Percentiles rank a stretch among this genome's conserved stretches.
Conservation (phyloP, 2,797 vertebrate species). For the Hozukius guyotensis region DNA sequence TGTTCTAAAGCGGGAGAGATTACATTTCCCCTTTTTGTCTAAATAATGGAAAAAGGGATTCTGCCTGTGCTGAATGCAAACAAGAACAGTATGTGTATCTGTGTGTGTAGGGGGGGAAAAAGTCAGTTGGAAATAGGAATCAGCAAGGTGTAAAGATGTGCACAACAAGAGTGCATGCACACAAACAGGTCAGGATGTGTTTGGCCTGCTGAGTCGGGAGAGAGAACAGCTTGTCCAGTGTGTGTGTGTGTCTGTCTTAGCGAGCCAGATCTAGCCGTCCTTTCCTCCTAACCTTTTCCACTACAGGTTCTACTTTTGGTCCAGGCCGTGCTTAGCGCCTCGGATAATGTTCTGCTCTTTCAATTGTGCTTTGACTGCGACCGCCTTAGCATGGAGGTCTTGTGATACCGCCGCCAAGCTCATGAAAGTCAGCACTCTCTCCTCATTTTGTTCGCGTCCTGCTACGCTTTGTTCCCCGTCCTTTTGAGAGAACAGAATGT, state of each 20-base stretch:
- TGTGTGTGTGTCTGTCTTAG: slow-evolving; percentile 30
- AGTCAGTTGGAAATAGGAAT: slow-evolving; percentile 35
- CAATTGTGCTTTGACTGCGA: slow-evolving; percentile 38
- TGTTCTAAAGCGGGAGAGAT: slow-evolving; percentile 9
- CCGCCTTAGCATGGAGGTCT: slow-evolving; percentile 48
- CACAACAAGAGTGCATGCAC: slow-evolving; percentile 8
- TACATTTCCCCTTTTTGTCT: slow-evolving; percentile 39
- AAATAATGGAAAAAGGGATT: slow-evolving; percentile 42
- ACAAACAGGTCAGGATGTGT: slow-evolving; percentile 35
- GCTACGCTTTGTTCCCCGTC: neutral
- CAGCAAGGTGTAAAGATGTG: slow-evolving; percentile 55
- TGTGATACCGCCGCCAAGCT: slow-evolving; percentile 26
- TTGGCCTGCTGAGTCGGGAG: slow-evolving; percentile 30
- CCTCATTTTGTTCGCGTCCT: neutral
- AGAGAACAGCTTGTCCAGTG: slow-evolving; percentile 72
- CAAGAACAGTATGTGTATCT: slow-evolving; percentile 44
- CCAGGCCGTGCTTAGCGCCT: slow-evolving; percentile 59
- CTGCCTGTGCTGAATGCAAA: slow-evolving; percentile 36
- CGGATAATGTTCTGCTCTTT: slow-evolving; percentile 68
- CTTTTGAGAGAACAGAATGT: slow-evolving; percentile 40
- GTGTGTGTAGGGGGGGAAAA: slow-evolving; percentile 7
- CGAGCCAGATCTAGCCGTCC: slow-evolving; percentile 55
- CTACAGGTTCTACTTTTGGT: slow-evolving; percentile 50
- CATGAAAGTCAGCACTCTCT: slow-evolving; percentile 32
- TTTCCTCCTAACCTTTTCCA: slow-evolving; percentile 76